Base-by-base conservation (phyloP, 2,797 vertebrate genomes). In the Carduelis carduelis region DNA sequence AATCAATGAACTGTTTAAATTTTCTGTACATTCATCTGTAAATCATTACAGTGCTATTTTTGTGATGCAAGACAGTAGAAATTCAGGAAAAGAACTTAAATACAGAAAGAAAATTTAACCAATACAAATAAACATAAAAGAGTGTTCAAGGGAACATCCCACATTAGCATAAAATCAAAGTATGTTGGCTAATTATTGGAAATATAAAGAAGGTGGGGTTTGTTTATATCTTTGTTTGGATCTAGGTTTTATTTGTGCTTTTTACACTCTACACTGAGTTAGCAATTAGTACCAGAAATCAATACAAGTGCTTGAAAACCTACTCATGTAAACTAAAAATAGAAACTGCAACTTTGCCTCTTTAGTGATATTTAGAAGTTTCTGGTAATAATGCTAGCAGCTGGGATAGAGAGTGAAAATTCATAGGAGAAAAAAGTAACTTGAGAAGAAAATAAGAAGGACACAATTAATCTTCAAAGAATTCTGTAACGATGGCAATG, bases 271-370 rank as follows among this genome's bases (percentile, higher is more conserved):
- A 41, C 49, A 68, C 20, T 60, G 79, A 87, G 37, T 27, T 66
- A 91, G 65, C 43, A 96, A 88, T 91, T 95, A 93, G 27, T n/a
- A 89, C 30, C 24, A 78, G 23, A 89, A 91, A 30, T 88, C 66
- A 86, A 87, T 81, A 52, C 4, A 44, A 19, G 26, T 47, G 39
- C 70, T 59, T 88, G 63, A 79, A 94, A 94, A 87, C 49, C 49
- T 87, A 63, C 37, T 69, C 26, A 44, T 49, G 27, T 57, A 52
- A 55, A 44, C n/a, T 76, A 66, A 88, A 95, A 79, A 72, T 86
- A 93, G 39, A 83, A 95, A 78, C 13, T 59, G 59, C 72, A 95
- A 41, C 32, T 72, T 91, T 68, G 49, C 28, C 59, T 55, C 43
- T 93, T 78, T 65, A 83, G 11, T 75, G 77, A 34, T 90, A 83